Evolutionary conservation across 2,113 vertebrate species (phyloP), one percentile per base, ranked within the genome.

Genomic region (Herpailurus yagouaroundi): DNA sequence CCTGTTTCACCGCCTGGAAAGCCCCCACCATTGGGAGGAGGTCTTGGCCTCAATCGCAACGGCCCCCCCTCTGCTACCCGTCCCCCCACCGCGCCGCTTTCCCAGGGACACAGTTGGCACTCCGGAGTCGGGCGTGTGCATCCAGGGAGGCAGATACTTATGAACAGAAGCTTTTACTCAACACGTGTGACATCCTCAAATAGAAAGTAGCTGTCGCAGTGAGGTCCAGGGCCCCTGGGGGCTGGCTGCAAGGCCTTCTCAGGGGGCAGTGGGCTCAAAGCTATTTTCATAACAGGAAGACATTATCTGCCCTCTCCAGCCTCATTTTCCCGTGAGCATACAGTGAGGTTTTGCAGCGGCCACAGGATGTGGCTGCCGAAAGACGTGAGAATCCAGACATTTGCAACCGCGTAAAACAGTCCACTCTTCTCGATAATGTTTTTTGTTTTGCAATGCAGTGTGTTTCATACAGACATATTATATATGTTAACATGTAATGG

Each of bases 301-400:
- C 5, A 1, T 11, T 15, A 0, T 10, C 2, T 18, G 71, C 41
- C 55, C 29, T n/a, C 33, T 89, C 23, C 12, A 0, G 31, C 55
- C 71, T n/a, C 38, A 0, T n/a, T 63, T n/a, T 8, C 29, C 23
- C 60, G 2, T 15, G 41, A 85, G 60, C 3, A 1, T 7, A 9
- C 10, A 16, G 38, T 23, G 29, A 18, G 4, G 38, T 18, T 31
- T 48, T 7, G 16, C 8, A 5, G 87, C 2, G 5, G 38, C 29
- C 2, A 10, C 38, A n/a, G 12, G 13, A 23, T 2, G 2, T 2
- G 0, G 69, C 12, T 0, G 18, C 36, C 2, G 69, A 10, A 2
- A 9, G 69, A 10, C 2, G 6, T 0, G 12, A 73, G 29, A 27
- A 7, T 3, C 8, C 19, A 1, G 71, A 41, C 29, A 1, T 1